Percentiles rank a stretch among this genome's conserved stretches.
Evolutionary conservation across 2,113 vertebrate species (phyloP).

Genomic region (Pseudopipra pipra): DNA sequence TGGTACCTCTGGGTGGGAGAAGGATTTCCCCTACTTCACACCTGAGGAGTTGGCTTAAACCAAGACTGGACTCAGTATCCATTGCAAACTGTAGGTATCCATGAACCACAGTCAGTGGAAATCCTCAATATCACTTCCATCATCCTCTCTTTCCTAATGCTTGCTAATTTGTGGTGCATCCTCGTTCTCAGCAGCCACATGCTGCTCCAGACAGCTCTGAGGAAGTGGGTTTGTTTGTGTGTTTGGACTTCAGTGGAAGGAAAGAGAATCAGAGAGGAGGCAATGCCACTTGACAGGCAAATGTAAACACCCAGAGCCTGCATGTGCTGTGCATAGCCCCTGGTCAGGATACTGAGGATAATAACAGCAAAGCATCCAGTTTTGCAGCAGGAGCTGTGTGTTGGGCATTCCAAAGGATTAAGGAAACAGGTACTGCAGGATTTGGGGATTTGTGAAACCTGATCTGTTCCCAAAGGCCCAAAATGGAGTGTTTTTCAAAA

Average conservation of each 20-base stretch:
- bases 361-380: not conserved
- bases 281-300: not conserved
- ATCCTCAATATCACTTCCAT: fast-evolving
- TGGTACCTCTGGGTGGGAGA: fast-evolving
- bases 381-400: not conserved
- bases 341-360: not conserved
- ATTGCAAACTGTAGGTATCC: not conserved
- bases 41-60: not conserved
- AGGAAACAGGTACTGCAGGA: not conserved
- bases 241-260: not conserved
- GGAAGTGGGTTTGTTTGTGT: not conserved
- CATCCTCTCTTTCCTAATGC: not conserved
- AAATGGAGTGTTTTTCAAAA: not conserved
- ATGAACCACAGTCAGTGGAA: not conserved
- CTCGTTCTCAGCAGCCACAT: fast-evolving
- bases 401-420: not conserved
- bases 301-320: not conserved
- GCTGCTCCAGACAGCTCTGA: not conserved
- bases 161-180: fast-evolving
- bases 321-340: not conserved
- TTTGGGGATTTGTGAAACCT: not conserved
- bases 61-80: not conserved
- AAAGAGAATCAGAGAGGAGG: not conserved
- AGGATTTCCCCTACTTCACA: not conserved
- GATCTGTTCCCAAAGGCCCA: not conserved